These are phyloP conservation scores for Montipora capricornis DNA, from an alignment of 64 coral and sea anemone species.

Conservation along the genomic window DNA sequence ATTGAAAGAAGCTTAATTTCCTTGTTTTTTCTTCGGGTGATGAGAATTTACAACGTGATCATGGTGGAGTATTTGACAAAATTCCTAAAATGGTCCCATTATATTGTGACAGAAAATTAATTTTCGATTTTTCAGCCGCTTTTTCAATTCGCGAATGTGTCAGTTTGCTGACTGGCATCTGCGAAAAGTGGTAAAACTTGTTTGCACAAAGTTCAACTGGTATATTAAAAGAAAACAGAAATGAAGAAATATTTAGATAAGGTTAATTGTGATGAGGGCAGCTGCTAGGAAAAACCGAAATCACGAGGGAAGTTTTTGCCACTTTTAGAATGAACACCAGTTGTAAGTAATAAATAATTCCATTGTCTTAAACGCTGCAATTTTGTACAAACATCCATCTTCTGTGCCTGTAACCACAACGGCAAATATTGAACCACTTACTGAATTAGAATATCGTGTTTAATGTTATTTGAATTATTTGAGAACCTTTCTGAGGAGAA, in stretches of 20 bases:
- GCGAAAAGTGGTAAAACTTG: neutral
- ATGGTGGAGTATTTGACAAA: neutral
- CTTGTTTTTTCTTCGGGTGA: no score
- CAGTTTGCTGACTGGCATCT: neutral
- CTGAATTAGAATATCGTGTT: no score
- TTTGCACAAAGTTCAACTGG: constrained; percentile 13
- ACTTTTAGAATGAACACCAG: neutral
- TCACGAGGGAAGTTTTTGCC: neutral
- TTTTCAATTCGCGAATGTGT: neutral
- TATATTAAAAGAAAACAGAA: neutral
- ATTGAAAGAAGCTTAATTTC: neutral
- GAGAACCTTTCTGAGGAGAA: no score
- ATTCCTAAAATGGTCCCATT: neutral
- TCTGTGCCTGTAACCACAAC: no score
- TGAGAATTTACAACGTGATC: neutral
- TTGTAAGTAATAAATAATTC: no score
- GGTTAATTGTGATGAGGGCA: neutral
- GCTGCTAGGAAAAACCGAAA: neutral
- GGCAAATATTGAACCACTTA: no score
- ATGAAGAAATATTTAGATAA: neutral
- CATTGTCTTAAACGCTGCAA: no score
- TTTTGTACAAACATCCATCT: no score
- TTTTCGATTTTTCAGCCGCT: neutral
- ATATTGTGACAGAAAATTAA: neutral
- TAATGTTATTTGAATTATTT: no score